Conservation (phyloP, 2,888 invertebrate genomes). For the Deroplatys truncata region DNA sequence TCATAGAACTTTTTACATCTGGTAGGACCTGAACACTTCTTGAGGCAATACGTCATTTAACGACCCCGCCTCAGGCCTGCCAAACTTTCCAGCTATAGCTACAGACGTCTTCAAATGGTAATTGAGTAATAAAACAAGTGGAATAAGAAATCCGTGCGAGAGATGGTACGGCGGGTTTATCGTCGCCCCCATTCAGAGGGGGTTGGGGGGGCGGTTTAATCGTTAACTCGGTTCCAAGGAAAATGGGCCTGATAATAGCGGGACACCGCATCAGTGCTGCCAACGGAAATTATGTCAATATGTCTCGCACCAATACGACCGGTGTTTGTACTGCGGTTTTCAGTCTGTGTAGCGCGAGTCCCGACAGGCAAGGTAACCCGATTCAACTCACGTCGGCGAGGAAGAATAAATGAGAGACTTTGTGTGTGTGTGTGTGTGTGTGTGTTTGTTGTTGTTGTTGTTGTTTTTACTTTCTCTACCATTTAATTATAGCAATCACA, state of each 20-base stretch:
- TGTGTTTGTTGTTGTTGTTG: too few relatives aligned
- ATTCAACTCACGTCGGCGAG: too few relatives aligned
- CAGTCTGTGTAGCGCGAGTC: background rate
- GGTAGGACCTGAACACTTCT: background rate
- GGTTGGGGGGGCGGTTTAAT: background rate
- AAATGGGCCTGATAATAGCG: background rate
- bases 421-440: too few relatives aligned
- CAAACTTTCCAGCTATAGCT: background rate
- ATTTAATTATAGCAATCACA: too few relatives aligned
- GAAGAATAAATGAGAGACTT: too few relatives aligned
- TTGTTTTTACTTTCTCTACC: too few relatives aligned
- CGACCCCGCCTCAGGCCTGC: background rate
- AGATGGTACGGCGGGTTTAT: background rate
- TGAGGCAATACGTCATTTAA: background rate
- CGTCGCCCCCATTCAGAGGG: too few relatives aligned
- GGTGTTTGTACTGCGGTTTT: background rate
- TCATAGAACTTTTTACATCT: background rate
- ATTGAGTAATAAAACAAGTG: background rate
- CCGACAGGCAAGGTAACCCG: too few relatives aligned
- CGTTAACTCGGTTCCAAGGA: background rate
- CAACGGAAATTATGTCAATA: background rate
- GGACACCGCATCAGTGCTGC: background rate
- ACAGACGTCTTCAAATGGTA: background rate
- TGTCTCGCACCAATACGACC: background rate
- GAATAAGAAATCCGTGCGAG: background rate